These are phyloP conservation scores for Forbesichthys agassizii DNA, from an alignment of 2,113 vertebrate species.

Conservation along the genomic window DNA sequence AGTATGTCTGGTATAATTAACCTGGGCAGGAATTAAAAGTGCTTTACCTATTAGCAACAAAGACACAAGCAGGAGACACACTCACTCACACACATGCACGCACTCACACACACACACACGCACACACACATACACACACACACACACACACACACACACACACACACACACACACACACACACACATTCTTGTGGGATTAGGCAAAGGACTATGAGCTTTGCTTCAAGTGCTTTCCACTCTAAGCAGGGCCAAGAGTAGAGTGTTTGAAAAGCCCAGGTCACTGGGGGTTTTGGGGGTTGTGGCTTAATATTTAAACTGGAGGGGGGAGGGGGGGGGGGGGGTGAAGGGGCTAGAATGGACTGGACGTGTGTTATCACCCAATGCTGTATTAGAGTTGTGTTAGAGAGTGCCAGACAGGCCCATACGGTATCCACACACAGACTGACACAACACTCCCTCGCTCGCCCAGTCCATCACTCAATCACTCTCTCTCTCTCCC, in stretches of 20 bases:
- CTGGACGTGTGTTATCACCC: slow-evolving; percentile 85
- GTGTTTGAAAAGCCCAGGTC: slow-evolving; percentile 57
- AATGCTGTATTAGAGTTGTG: slow-evolving; percentile 82
- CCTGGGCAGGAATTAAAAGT: too few relatives aligned
- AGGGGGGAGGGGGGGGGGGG: too few relatives aligned
- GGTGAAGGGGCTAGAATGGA: too few relatives aligned
- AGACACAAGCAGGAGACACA: slow-evolving; percentile 17
- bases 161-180: slow-evolving; percentile 2
- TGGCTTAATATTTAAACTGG: slow-evolving; percentile 92
- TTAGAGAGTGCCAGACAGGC: slow-evolving; percentile 78
- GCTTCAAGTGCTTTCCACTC: slow-evolving; percentile 64
- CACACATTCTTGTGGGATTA: slow-evolving; percentile 60
- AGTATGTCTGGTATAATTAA: too few relatives aligned
- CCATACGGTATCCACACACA: slow-evolving; percentile 75
- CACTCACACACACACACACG: neutral
- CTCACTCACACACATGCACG: neutral
- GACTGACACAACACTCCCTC: slow-evolving; percentile 7
- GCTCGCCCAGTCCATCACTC: slow-evolving; percentile 1
- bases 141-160: slow-evolving; percentile 16
- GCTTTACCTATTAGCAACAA: slow-evolving; percentile 23
- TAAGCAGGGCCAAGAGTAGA: slow-evolving; percentile 52
- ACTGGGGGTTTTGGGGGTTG: slow-evolving; percentile 44
- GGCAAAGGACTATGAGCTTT: slow-evolving; percentile 54
- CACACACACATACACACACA: neutral
- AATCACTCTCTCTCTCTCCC: neutral